Conservation (phyloP, 2,888 invertebrate species). For the Diadromus collaris region DNA sequence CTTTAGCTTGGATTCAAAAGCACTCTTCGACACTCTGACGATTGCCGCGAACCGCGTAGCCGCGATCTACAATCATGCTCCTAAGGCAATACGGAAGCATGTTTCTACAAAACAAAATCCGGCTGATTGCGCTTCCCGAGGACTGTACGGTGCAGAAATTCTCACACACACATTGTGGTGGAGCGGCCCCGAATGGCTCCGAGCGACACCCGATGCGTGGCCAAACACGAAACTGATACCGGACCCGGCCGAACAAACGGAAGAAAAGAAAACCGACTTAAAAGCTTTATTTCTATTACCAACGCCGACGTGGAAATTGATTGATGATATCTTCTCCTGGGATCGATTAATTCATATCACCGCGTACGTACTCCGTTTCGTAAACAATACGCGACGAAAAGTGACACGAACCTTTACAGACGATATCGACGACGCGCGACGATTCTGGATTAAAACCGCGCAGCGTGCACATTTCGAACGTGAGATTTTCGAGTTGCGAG, state of each 20-base stretch:
- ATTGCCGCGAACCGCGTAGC: conserved; percentile 49
- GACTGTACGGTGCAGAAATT: conserved; percentile 51
- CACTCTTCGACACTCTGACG: conserved; percentile 34
- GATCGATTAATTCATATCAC: conserved; percentile 26
- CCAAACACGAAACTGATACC: neutral
- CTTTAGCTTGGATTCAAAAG: conserved; percentile 56
- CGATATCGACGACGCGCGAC: neutral
- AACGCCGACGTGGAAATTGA: neutral
- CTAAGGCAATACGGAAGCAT: conserved; percentile 54
- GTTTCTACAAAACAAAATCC: conserved; percentile 60
- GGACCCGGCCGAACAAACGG: neutral
- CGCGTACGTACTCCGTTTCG: conserved; percentile 8
- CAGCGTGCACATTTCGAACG: neutral
- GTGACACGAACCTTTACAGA: neutral
- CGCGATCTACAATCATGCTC: conserved; percentile 29
- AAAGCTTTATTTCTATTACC: neutral
- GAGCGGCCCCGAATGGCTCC: conserved; percentile 56
- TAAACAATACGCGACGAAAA: neutral
- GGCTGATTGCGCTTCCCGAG: conserved; percentile 64
- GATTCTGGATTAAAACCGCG: neutral
- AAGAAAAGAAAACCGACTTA: neutral
- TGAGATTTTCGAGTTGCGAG: neutral
- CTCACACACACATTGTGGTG: conserved; percentile 59
- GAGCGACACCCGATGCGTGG: neutral
- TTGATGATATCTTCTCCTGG: conserved; percentile 21